Percentiles rank a stretch among this genome's conserved stretches.
phyloP scores from a whole-genome alignment of 2,113 vertebrate genomes.

The Vidua chalybeata region DNA sequence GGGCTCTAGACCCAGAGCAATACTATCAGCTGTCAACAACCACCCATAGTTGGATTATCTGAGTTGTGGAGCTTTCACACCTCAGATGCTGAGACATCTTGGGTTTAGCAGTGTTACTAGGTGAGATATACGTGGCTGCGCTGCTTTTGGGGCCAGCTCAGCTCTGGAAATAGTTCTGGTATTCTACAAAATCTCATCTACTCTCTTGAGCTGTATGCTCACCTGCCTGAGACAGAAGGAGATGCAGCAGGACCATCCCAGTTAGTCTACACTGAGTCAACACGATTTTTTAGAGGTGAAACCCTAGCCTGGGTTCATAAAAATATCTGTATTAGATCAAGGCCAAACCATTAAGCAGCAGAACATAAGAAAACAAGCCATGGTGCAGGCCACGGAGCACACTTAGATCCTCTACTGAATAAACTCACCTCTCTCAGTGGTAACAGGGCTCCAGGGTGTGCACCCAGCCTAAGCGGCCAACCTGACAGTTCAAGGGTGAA shows the following conservation, averaged over 20 bases:
- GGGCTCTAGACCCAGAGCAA: background rate
- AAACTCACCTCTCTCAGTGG: background rate
- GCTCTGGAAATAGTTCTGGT: conserved; percentile 24
- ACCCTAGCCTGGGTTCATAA: background rate
- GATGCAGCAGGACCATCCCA: background rate
- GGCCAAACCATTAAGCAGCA: background rate
- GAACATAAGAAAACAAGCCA: rapidly evolving
- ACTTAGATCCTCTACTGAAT: background rate
- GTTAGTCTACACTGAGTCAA: background rate
- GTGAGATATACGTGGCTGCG: background rate
- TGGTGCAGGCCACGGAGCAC: background rate
- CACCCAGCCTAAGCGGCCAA: background rate
- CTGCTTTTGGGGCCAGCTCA: conserved; percentile 10
- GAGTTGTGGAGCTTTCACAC: conserved; percentile 1
- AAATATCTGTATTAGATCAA: background rate
- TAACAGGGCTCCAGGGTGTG: rapidly evolving
- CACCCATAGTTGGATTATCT: background rate
- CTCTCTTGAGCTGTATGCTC: background rate
- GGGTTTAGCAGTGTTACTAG: conserved; percentile 42
- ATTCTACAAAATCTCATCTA: background rate
- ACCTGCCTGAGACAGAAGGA: background rate
- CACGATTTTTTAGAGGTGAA: background rate
- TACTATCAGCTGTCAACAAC: background rate
- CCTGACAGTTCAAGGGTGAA: background rate
- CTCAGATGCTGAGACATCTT: conserved; percentile 6